These are phyloP conservation scores for Rattus norvegicus DNA, from an alignment of 2,113 vertebrate species.

Conservation along the genomic window DNA sequence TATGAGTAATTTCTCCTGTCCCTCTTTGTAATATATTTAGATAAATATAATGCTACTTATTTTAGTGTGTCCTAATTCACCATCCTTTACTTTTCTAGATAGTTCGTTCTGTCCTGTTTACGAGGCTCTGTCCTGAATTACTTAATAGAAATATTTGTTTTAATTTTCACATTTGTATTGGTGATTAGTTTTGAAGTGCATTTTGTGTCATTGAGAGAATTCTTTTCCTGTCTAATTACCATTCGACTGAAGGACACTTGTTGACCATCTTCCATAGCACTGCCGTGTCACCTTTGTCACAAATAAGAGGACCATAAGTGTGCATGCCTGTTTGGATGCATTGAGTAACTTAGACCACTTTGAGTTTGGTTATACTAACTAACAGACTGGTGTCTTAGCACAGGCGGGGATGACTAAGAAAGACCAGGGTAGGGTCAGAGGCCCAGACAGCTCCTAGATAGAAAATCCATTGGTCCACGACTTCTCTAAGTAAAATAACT, in stretches of 20 bases:
- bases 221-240: conserved; percentile 43
- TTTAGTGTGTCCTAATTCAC: conserved; percentile 31
- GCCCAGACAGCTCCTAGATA: conserved; percentile 29
- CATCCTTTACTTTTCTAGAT: conserved; percentile 35
- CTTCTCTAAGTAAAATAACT: conserved; percentile 50
- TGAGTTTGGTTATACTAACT: conserved; percentile 32
- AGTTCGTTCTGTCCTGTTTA: conserved; percentile 27
- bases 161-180: conserved; percentile 31
- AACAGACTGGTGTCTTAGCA: neutral
- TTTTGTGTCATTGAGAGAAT: neutral
- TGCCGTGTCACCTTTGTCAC: neutral
- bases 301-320: neutral
- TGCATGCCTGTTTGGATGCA: conserved; percentile 5
- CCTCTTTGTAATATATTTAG: conserved; percentile 16
- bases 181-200: conserved; percentile 11
- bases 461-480: neutral
- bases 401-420: neutral
- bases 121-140: neutral
- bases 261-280: neutral
- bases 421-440: neutral
- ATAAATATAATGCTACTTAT: conserved; percentile 17
- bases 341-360: neutral
- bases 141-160: conserved; percentile 16
- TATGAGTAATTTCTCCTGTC: conserved; percentile 34
- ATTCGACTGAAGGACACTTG: neutral